These are phyloP conservation scores for Kobus ellipsiprymnus DNA, from an alignment of 2,113 vertebrate species.

Conservation along the genomic window DNA sequence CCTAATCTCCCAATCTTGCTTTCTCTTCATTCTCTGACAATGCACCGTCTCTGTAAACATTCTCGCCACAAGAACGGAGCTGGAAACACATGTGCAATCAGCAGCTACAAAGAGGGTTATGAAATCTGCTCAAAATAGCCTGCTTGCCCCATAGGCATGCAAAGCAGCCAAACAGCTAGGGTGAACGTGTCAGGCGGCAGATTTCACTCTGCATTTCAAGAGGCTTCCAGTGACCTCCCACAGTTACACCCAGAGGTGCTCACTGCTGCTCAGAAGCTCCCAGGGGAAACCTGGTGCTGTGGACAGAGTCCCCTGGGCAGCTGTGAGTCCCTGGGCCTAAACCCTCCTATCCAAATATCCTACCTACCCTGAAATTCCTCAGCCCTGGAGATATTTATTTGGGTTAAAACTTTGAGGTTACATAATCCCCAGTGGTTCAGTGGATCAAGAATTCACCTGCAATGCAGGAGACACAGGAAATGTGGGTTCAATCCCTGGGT, in stretches of 20 bases:
- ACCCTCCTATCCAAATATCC: not conserved
- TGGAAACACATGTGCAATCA: slow-evolving; percentile 65
- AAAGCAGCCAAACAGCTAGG: slow-evolving; percentile 46
- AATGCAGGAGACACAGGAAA: not conserved
- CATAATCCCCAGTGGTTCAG: not conserved
- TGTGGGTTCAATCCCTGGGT: not conserved
- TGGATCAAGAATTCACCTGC: not conserved
- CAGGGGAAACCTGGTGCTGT: not conserved
- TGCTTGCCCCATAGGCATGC: slow-evolving; percentile 59
- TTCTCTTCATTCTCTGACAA: slow-evolving; percentile 34
- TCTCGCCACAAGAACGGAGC: slow-evolving; percentile 20
- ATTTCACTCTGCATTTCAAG: slow-evolving; percentile 18
- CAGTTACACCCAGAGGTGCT: not conserved
- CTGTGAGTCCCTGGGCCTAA: not conserved
- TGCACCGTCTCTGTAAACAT: slow-evolving; percentile 43
- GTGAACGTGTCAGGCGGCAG: slow-evolving; percentile 42
- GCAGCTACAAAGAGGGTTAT: slow-evolving; percentile 44
- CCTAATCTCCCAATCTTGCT: slow-evolving; percentile 37
- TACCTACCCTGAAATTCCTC: not conserved
- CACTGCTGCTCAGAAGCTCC: not conserved
- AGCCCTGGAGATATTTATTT: not conserved
- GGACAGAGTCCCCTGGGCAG: not conserved
- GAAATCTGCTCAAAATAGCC: slow-evolving; percentile 68
- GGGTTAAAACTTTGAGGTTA: slow-evolving; percentile 21
- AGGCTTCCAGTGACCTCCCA: slow-evolving; percentile 10